phyloP scores from a whole-genome alignment of 2,888 invertebrate genomes.

The Acanthacorydalis orientalis region DNA sequence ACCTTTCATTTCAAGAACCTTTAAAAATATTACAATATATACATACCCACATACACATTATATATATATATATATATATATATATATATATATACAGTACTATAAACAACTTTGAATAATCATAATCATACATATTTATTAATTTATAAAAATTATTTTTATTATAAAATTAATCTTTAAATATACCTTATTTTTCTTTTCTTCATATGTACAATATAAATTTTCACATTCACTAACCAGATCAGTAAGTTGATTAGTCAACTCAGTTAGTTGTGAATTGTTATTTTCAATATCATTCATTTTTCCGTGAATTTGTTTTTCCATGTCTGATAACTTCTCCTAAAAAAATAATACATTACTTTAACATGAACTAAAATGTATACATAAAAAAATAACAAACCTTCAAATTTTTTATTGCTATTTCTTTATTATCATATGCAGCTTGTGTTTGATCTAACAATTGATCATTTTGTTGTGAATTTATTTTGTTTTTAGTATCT shows the following conservation, averaged over 20 bases:
- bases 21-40: background rate
- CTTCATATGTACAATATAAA: slow-evolving; percentile 50
- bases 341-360: slow-evolving; percentile 30
- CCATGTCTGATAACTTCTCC: slow-evolving; percentile 56
- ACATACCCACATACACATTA: too few relatives aligned
- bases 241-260: slow-evolving; percentile 47
- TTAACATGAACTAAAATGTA: slow-evolving; percentile 25
- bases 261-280: slow-evolving; percentile 55
- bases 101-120: too few relatives aligned
- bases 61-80: too few relatives aligned
- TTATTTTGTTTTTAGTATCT: slow-evolving; percentile 51
- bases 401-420: slow-evolving; percentile 37
- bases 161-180: background rate
- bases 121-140: too few relatives aligned
- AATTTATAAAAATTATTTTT: too few relatives aligned
- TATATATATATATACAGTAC: too few relatives aligned
- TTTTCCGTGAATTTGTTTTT: slow-evolving; percentile 62
- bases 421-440: slow-evolving; percentile 49
- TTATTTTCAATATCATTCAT: slow-evolving; percentile 67
- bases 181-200: slow-evolving; percentile 34
- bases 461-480: slow-evolving; percentile 27
- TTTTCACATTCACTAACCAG: slow-evolving; percentile 52
- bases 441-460: slow-evolving; percentile 37
- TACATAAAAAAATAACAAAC: slow-evolving; percentile 21
- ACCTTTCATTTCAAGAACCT: slow-evolving; percentile 36